phyloP scores from a whole-genome alignment of 2,797 vertebrate species.

The Toxotes lorentzi region DNA sequence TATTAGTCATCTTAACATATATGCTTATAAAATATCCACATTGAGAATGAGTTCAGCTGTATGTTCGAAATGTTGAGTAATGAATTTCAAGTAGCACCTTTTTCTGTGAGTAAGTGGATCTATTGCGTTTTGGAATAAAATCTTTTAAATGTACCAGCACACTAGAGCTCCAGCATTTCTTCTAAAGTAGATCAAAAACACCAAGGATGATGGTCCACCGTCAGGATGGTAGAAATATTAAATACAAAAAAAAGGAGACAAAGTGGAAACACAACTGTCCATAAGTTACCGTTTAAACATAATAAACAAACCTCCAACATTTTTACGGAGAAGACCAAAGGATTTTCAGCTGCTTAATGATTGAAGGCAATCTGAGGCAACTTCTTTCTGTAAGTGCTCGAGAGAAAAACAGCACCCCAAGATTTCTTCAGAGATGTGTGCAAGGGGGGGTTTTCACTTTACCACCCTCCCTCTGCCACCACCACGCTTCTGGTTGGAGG shows the following conservation, averaged over 20 bases:
- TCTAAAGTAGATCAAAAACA: conserved; percentile 68
- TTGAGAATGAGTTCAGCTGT: conserved; percentile 47
- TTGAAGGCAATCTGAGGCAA: conserved; percentile 83
- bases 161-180: conserved; percentile 79
- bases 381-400: conserved; percentile 75
- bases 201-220: conserved; percentile 57
- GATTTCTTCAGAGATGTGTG: conserved; percentile 77
- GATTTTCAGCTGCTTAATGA: conserved; percentile 85
- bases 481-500: conserved; percentile 65
- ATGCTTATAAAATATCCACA: conserved; percentile 52
- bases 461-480: conserved; percentile 77
- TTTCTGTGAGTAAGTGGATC: conserved; percentile 61
- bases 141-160: conserved; percentile 69
- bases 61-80: conserved; percentile 55
- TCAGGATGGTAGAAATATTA: conserved; percentile 66
- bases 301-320: conserved; percentile 68
- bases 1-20: conserved; percentile 52
- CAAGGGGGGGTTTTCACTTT: conserved; percentile 46
- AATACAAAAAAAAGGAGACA: conserved; percentile 66
- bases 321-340: conserved; percentile 62
- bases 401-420: conserved; percentile 63
- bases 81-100: conserved; percentile 73
- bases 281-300: conserved; percentile 74
- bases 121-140: conserved; percentile 80
- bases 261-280: conserved; percentile 62